Evolutionary conservation across 2,113 vertebrate species (phyloP).

Genomic region (Herpailurus yagouaroundi): DNA sequence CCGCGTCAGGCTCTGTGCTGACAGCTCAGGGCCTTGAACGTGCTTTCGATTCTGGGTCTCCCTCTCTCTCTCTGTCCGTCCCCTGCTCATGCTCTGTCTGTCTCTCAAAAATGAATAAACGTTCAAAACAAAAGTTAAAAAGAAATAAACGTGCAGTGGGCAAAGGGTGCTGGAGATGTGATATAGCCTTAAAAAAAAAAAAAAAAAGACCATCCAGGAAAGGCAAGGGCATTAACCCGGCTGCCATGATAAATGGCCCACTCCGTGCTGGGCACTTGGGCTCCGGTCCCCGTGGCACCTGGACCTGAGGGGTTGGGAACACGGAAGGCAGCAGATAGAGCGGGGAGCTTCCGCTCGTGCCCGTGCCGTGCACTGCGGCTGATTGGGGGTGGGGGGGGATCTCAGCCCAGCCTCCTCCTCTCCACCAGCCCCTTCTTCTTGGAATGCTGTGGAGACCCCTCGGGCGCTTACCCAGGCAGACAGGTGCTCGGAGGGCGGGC

Average conservation of each 20-base stretch:
- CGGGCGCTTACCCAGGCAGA: neutral
- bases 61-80: no score
- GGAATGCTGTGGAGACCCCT: rapidly evolving
- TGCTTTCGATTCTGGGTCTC: no score
- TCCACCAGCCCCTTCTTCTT: neutral
- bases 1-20: no score
- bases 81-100: no score
- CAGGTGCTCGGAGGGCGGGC: neutral
- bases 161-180: neutral
- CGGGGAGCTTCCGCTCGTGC: neutral
- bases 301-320: rapidly evolving
- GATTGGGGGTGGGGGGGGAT: rapidly evolving
- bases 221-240: rapidly evolving
- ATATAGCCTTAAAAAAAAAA: rapidly evolving
- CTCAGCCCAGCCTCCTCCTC: neutral
- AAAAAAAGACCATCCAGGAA: neutral
- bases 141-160: rapidly evolving
- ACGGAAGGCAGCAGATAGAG: rapidly evolving
- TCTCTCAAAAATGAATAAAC: no score
- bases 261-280: rapidly evolving
- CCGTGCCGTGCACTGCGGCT: rapidly evolving
- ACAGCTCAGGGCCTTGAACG: no score
- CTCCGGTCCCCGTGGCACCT: rapidly evolving
- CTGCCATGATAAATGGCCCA: rapidly evolving
- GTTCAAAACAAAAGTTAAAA: no score